phyloP scores from a whole-genome alignment of 2,113 vertebrate species.

The Acanthisitta chloris region DNA sequence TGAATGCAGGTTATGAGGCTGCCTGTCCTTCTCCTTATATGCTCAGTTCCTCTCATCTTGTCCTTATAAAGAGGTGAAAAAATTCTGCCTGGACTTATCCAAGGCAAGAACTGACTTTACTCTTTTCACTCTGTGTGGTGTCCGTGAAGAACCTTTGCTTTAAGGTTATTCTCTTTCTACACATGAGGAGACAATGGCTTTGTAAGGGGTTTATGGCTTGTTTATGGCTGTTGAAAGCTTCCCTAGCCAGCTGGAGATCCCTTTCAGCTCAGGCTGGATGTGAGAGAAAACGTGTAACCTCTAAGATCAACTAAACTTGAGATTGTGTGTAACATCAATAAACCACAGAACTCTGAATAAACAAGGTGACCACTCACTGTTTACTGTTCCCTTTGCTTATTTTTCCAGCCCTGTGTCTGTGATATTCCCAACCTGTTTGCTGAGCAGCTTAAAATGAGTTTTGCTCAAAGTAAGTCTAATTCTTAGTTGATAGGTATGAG shows the following conservation, averaged over 20 bases:
- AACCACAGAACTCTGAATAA: conserved; percentile 42
- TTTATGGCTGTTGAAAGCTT: neutral
- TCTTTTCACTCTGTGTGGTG: neutral
- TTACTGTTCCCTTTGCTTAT: conserved; percentile 31
- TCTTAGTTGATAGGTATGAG: neutral
- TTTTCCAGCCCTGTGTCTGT: conserved; percentile 13
- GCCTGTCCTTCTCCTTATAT: neutral
- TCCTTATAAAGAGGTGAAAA: neutral
- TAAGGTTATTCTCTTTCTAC: neutral
- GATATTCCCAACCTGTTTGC: neutral
- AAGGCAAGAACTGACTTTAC: neutral
- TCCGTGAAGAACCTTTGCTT: neutral
- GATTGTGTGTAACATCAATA: conserved; percentile 30
- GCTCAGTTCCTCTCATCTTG: neutral
- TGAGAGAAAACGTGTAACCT: neutral
- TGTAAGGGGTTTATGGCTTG: neutral
- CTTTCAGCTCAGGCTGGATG: neutral
- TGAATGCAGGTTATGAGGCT: neutral
- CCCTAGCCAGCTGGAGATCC: neutral
- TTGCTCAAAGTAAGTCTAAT: neutral
- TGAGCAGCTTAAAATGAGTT: neutral
- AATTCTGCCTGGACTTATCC: neutral
- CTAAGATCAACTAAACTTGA: conserved; percentile 20
- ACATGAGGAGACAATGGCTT: neutral
- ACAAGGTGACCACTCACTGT: conserved; percentile 19